A percentile compares a stretch with the other conserved stretches of the same genome.
Conservation (phyloP, 1,140 invertebrate genomes). For the Caenorhabditis remanei region DNA sequence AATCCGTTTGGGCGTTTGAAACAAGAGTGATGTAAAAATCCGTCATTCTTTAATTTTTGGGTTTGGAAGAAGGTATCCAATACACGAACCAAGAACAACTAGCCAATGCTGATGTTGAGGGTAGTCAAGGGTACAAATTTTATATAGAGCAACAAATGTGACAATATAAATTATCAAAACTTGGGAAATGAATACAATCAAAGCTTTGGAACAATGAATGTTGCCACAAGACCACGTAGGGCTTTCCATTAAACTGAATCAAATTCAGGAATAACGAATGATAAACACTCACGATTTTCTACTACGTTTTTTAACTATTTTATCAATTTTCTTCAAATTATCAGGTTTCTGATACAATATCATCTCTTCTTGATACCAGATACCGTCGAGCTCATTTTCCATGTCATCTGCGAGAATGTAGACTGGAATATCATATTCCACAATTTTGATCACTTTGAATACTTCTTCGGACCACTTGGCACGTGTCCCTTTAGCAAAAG, state of each 20-base stretch:
- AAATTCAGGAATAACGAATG: not conserved
- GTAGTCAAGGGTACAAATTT: not conserved
- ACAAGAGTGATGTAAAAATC: not conserved
- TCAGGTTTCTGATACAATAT: not conserved
- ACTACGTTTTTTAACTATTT: too few species aligned
- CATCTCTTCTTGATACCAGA: not conserved
- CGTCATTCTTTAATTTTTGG: not conserved
- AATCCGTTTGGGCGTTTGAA: not conserved
- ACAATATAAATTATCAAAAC: conserved; percentile 8
- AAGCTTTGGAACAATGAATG: not conserved
- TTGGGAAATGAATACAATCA: not conserved
- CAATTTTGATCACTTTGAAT: too few species aligned
- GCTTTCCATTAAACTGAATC: not conserved
- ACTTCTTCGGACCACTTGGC: not conserved
- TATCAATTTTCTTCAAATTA: too few species aligned
- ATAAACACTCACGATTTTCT: too few species aligned
- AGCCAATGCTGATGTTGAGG: not conserved
- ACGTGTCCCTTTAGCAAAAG: not conserved
- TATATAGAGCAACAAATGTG: not conserved
- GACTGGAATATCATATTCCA: too few species aligned
- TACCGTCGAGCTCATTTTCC: too few species aligned
- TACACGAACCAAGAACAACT: not conserved
- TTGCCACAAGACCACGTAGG: not conserved
- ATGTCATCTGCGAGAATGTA: too few species aligned
- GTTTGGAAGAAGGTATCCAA: not conserved